phyloP scores from a whole-genome alignment of 2,113 vertebrate species.

The Erythrocebus patas region DNA sequence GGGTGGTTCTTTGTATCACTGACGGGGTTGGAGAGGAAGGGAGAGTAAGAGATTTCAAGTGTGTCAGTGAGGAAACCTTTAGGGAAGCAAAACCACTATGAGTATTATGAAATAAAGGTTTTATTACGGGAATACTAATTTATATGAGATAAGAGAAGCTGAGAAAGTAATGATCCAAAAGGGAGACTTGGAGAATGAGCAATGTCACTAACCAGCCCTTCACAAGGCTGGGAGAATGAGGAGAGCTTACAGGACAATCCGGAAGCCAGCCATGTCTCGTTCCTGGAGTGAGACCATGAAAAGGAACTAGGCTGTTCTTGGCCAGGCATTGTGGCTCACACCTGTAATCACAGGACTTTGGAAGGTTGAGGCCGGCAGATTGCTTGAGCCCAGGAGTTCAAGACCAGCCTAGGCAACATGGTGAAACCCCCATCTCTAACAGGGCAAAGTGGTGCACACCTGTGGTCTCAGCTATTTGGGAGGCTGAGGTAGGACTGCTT shows the following conservation, averaged over 20 bases:
- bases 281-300: background rate
- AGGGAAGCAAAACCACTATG: background rate
- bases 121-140: conserved; percentile 9
- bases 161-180: background rate
- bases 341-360: too few species aligned
- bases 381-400: too few species aligned
- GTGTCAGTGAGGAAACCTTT: background rate
- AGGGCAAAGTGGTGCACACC: too few species aligned
- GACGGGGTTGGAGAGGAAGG: background rate
- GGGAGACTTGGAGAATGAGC: background rate
- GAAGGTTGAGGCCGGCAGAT: too few species aligned
- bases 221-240: background rate
- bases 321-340: too few species aligned
- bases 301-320: background rate
- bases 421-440: too few species aligned
- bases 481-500: too few species aligned
- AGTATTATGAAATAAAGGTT: background rate
- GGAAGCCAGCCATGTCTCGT: background rate
- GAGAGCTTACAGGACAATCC: background rate
- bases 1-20: background rate
- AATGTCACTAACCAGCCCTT: background rate
- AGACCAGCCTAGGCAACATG: too few species aligned
- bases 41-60: background rate
- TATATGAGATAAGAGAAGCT: background rate
- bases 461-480: too few species aligned